Conservation (phyloP, 2,113 vertebrate species). For the Leptobrachium leishanense region DNA sequence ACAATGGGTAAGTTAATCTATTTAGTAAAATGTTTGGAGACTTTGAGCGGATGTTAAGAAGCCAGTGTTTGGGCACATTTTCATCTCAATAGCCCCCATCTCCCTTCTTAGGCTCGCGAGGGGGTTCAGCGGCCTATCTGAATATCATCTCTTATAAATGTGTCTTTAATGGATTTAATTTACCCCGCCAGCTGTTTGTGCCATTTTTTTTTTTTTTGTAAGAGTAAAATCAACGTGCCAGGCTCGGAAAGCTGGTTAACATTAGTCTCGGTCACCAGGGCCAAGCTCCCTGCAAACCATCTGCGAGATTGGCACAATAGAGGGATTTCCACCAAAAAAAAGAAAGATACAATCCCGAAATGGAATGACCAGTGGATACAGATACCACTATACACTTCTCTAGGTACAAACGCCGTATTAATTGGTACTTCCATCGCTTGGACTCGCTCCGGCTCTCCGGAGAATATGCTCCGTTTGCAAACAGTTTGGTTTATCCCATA, state of each 20-base stretch:
- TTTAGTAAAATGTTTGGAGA: constrained; percentile 89
- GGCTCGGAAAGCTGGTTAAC: constrained; percentile 95
- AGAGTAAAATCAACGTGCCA: constrained; percentile 88
- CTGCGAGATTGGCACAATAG: constrained; percentile 97
- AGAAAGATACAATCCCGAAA: constrained; percentile 65
- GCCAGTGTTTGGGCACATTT: constrained; percentile 70
- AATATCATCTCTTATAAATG: constrained; percentile 95
- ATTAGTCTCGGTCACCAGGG: constrained; percentile 97
- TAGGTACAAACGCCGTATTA: too few relatives aligned
- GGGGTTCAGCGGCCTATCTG: constrained; percentile 75
- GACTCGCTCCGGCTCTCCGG: too few relatives aligned
- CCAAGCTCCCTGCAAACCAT: constrained; percentile 97
- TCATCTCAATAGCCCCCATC: constrained; percentile 78
- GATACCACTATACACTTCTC: too few relatives aligned
- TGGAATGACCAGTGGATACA: constrained; percentile 71
- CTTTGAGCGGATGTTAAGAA: constrained; percentile 79
- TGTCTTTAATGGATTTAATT: constrained; percentile 97
- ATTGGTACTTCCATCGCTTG: too few relatives aligned
- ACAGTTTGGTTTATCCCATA: too few relatives aligned
- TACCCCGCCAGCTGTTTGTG: constrained; percentile 90
- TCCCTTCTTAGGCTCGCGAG: constrained; percentile 65
- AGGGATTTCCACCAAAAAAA: constrained; percentile 83
- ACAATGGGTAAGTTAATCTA: constrained; percentile 95
- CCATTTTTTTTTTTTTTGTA: constrained; percentile 74
- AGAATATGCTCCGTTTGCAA: too few relatives aligned